These are phyloP conservation scores for Bombus cullumanus DNA, from an alignment of 1,140 invertebrate species.

Conservation along the genomic window DNA sequence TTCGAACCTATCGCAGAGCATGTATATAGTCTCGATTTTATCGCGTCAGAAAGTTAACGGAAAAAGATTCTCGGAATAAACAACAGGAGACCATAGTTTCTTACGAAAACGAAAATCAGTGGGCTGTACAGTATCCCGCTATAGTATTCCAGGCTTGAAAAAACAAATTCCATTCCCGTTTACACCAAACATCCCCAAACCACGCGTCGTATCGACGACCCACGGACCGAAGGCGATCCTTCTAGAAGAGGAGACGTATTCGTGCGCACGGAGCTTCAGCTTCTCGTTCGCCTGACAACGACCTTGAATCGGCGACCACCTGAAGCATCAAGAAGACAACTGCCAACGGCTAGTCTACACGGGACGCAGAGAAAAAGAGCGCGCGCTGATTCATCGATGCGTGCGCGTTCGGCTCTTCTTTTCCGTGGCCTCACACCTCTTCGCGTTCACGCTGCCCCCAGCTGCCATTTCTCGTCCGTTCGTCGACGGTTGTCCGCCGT, in stretches of 20 bases:
- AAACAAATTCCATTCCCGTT: not conserved
- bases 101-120: not conserved
- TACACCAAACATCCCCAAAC: not conserved
- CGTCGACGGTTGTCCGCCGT: constrained; percentile 3
- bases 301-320: constrained; percentile 54
- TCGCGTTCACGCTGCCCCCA: constrained; percentile 16
- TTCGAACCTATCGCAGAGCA: too few relatives aligned
- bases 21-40: too few relatives aligned
- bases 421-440: constrained; percentile 32
- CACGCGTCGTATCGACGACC: not conserved
- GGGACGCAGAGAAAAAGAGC: constrained; percentile 11
- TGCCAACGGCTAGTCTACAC: constrained; percentile 18
- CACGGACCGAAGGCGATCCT: not conserved
- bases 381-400: constrained; percentile 59
- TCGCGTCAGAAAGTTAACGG: too few relatives aligned
- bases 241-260: not conserved
- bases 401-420: constrained; percentile 16
- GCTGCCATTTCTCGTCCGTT: not conserved
- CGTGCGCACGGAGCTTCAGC: not conserved
- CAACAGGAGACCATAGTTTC: not conserved
- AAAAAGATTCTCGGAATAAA: not conserved
- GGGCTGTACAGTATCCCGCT: not conserved
- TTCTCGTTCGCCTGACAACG: not conserved
- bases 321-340: constrained; percentile 18
- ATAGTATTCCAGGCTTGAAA: not conserved